A percentile compares a stretch with the other conserved stretches of the same genome.
Conservation (phyloP, 1,140 invertebrate species). For the Calliopsis andreniformis region DNA sequence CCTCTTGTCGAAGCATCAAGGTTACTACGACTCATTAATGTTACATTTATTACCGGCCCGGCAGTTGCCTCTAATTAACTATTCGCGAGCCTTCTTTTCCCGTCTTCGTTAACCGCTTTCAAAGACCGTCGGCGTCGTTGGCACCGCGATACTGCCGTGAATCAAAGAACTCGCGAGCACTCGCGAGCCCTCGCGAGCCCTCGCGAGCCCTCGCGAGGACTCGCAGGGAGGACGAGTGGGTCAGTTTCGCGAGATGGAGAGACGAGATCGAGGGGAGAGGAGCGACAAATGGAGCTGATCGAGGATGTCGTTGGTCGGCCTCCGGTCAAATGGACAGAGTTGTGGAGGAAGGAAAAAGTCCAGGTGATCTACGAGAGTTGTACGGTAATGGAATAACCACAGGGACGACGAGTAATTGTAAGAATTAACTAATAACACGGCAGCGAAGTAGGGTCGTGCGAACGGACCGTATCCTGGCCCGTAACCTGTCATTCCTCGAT, state of each 20-base stretch:
- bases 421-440: constrained; percentile 76
- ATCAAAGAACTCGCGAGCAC: background rate
- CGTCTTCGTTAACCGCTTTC: constrained; percentile 44
- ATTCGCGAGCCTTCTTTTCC: constrained; percentile 39
- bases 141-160: background rate
- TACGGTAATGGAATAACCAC: constrained; percentile 74
- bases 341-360: constrained; percentile 23
- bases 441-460: constrained; percentile 74
- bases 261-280: constrained; percentile 7
- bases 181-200: background rate
- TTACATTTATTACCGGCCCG: constrained; percentile 59
- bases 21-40: constrained; percentile 58
- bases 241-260: background rate
- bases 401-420: constrained; percentile 75
- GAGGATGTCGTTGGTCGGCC: constrained; percentile 14
- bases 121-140: background rate
- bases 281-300: too few relatives aligned
- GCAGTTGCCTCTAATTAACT: constrained; percentile 41
- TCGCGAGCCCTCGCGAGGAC: background rate
- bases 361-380: constrained; percentile 69
- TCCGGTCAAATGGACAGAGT: background rate
- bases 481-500: constrained; percentile 74
- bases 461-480: constrained; percentile 68
- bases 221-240: too few relatives aligned
- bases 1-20: constrained; percentile 38